Evolutionary conservation across 2,113 vertebrate species (phyloP).

Genomic region (Cyrtonyx montezumae): DNA sequence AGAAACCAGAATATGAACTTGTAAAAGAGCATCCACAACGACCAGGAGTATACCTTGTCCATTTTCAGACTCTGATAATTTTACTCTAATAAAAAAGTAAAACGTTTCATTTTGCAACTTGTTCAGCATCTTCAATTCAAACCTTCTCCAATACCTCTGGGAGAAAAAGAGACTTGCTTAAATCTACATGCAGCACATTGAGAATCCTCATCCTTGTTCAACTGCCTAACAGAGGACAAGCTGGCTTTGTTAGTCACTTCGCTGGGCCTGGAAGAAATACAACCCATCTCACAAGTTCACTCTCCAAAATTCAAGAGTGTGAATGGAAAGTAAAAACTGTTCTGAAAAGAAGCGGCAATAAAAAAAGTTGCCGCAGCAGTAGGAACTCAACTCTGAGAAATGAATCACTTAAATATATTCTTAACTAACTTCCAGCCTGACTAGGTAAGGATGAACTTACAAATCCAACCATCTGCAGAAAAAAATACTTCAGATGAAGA

Average conservation of each 20-base stretch:
- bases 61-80: background rate
- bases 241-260: background rate
- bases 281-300: background rate
- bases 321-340: background rate
- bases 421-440: background rate
- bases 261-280: conserved; percentile 4
- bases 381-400: background rate
- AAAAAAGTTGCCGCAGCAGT: background rate
- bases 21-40: background rate
- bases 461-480: background rate
- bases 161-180: background rate
- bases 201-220: background rate
- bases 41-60: background rate
- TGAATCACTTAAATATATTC: background rate
- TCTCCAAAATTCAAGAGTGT: conserved; percentile 9
- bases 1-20: background rate
- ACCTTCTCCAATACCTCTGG: background rate
- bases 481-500: background rate
- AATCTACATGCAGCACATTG: background rate
- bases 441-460: background rate
- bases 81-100: background rate
- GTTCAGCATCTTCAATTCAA: background rate
- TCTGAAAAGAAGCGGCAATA: background rate
- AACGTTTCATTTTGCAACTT: background rate
- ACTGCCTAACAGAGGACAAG: background rate